phyloP scores from a whole-genome alignment of 1,140 invertebrate genomes.

The Palaemon carinicauda region DNA sequence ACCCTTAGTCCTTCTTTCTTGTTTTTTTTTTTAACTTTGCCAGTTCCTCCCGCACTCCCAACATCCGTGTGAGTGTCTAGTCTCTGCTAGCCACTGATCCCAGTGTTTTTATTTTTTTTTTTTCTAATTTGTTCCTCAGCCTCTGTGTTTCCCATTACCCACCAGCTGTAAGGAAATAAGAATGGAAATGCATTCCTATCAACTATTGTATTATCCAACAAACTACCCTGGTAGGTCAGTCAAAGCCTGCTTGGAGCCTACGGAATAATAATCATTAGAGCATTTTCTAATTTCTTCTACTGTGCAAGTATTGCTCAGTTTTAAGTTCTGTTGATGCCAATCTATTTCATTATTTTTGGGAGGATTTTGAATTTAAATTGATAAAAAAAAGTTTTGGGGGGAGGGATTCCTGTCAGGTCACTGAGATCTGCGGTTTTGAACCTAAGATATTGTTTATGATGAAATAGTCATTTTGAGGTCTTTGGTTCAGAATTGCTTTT shows the following conservation, averaged over 20 bases:
- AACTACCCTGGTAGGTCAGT: constrained; percentile 40
- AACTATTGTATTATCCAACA: constrained; percentile 44
- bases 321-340: constrained; percentile 53
- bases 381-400: constrained; percentile 22
- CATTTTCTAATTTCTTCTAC: constrained; percentile 38
- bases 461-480: constrained; percentile 36
- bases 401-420: constrained; percentile 11
- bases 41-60: constrained; percentile 24
- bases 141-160: constrained; percentile 16
- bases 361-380: constrained; percentile 18
- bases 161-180: constrained; percentile 37
- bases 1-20: neutral
- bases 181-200: constrained; percentile 51
- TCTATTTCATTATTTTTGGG: constrained; percentile 30
- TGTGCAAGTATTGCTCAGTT: constrained; percentile 48
- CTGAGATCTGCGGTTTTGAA: constrained; percentile 35
- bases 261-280: neutral
- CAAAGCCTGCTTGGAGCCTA: constrained; percentile 34
- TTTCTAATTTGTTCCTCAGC: constrained; percentile 41
- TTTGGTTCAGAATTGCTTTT: constrained; percentile 46
- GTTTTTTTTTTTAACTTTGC: neutral
- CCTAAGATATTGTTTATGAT: constrained; percentile 26
- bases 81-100: constrained; percentile 54
- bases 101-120: constrained; percentile 34
- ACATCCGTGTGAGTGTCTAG: constrained; percentile 52